Evolutionary conservation across 92 coral and sea anemone genomes (phyloP).

Genomic region (Muricea muricata): DNA sequence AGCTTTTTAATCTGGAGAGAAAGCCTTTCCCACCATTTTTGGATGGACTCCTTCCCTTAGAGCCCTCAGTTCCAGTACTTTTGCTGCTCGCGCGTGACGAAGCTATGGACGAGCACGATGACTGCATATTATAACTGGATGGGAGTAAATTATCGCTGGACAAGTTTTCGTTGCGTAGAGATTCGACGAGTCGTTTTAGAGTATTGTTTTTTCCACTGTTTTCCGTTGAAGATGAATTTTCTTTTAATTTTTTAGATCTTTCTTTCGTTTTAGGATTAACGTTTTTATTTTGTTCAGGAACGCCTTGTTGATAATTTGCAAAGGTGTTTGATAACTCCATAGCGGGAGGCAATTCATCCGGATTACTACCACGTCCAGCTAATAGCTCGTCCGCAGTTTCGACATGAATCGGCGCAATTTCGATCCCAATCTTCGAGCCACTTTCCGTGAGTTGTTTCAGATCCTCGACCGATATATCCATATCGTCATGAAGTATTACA

Average conservation of each 20-base stretch:
- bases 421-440: conserved; percentile 24
- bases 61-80: background rate
- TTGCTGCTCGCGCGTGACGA: conserved; percentile 19
- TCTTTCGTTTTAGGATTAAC: background rate
- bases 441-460: conserved; percentile 29
- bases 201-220: background rate
- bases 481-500: conserved; percentile 27
- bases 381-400: conserved; percentile 12
- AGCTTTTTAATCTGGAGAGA: conserved; percentile 23
- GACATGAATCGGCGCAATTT: background rate
- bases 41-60: background rate
- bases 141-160: background rate
- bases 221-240: background rate
- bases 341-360: background rate
- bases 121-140: background rate
- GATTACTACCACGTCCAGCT: background rate
- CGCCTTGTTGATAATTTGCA: background rate
- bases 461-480: conserved; percentile 22
- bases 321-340: background rate
- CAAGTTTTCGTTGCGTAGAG: background rate
- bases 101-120: conserved; percentile 9
- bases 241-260: background rate
- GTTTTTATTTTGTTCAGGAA: background rate
- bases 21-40: conserved; percentile 28
- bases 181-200: background rate